Percentiles rank a stretch among this genome's conserved stretches.
These are phyloP conservation scores for Triops cancriformis DNA, from an alignment of 1,140 invertebrate genomes.

Conservation along the genomic window DNA sequence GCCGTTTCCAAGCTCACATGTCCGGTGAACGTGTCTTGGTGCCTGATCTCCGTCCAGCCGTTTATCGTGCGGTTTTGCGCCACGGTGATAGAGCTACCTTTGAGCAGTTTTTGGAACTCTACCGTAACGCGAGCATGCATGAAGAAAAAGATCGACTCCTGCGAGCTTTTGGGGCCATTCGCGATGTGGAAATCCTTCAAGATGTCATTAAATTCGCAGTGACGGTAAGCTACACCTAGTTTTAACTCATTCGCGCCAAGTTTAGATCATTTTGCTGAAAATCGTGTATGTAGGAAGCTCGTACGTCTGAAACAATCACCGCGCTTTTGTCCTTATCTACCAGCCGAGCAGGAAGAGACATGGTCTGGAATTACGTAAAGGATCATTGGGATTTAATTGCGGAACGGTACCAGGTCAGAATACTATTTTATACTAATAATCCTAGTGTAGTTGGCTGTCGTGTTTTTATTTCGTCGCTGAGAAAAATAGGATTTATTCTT, in stretches of 20 bases:
- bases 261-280: background rate
- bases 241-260: no score
- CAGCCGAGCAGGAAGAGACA: conserved; percentile 63
- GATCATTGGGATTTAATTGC: conserved; percentile 46
- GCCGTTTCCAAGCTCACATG: conserved; percentile 60
- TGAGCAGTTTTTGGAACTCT: conserved; percentile 63
- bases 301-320: conserved; percentile 73
- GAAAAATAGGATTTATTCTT: no score
- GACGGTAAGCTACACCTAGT: conserved; percentile 51
- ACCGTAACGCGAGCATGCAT: conserved; percentile 72
- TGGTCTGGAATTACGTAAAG: conserved; percentile 86
- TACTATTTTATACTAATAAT: background rate
- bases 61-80: conserved; percentile 73
- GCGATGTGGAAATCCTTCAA: conserved; percentile 57
- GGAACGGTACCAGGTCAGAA: conserved; percentile 17
- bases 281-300: conserved; percentile 60
- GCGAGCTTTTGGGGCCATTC: conserved; percentile 64
- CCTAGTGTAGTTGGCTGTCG: no score
- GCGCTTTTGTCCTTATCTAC: conserved; percentile 64
- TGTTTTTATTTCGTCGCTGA: background rate
- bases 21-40: conserved; percentile 53
- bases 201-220: conserved; percentile 81
- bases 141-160: conserved; percentile 89
- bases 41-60: conserved; percentile 78
- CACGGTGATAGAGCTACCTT: conserved; percentile 60